These are phyloP conservation scores for Rhopalosiphum nymphaeae DNA, from an alignment of 2,888 invertebrate genomes.

Conservation along the genomic window DNA sequence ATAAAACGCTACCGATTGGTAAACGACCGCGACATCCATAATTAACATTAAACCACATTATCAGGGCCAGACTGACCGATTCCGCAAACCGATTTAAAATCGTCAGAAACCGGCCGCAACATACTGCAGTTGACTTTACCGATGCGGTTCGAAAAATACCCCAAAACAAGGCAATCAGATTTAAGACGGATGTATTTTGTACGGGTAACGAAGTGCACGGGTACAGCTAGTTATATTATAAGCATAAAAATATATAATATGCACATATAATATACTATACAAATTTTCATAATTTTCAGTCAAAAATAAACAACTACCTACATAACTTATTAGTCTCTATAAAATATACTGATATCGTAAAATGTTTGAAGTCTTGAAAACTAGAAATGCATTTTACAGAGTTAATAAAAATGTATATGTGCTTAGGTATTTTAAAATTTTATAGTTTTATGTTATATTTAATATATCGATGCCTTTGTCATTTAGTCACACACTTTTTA, in stretches of 20 bases:
- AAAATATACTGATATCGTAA: not conserved
- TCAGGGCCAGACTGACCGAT: too few relatives aligned
- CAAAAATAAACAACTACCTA: not conserved
- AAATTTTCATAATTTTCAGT: not conserved
- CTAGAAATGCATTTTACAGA: conserved; percentile 1
- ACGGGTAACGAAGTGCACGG: too few relatives aligned
- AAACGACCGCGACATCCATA: too few relatives aligned
- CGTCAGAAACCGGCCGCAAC: too few relatives aligned
- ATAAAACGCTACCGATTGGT: too few relatives aligned
- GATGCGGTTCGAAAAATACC: too few relatives aligned
- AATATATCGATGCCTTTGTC: not conserved
- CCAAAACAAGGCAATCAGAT: too few relatives aligned
- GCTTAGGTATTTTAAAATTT: not conserved
- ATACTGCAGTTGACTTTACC: too few relatives aligned
- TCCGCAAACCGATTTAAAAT: too few relatives aligned
- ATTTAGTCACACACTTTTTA: not conserved
- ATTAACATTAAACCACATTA: too few relatives aligned
- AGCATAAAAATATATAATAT: not conserved
- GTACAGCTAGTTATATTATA: not conserved
- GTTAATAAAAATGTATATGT: conserved; percentile 4
- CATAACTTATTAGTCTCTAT: not conserved
- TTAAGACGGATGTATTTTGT: too few relatives aligned
- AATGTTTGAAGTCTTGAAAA: not conserved
- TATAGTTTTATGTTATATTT: not conserved
- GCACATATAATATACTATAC: not conserved